Evolutionary conservation across 2,113 vertebrate species (phyloP).

Genomic region (Cavia porcellus): DNA sequence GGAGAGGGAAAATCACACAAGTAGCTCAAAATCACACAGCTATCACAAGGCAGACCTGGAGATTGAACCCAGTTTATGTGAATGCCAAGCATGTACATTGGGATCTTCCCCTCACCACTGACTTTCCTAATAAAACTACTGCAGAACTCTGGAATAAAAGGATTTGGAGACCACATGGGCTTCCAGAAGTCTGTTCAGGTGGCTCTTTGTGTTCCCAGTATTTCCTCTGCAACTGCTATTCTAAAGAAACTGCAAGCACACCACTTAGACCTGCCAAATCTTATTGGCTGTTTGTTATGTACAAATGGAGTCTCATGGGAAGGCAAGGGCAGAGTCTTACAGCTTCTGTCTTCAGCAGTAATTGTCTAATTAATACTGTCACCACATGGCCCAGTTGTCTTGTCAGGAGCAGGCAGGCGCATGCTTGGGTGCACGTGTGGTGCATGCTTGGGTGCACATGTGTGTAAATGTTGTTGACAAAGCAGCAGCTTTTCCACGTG

Average conservation of each 20-base stretch:
- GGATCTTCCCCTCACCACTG: not conserved
- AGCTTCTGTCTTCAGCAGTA: constrained; percentile 45
- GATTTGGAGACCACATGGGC: not conserved
- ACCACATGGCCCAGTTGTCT: constrained; percentile 39
- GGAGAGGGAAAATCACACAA: not conserved
- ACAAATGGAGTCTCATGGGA: not conserved
- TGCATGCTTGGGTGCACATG: not conserved
- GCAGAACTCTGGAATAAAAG: not conserved
- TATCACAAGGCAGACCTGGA: not conserved
- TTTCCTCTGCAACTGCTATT: not conserved
- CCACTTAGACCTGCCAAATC: not conserved
- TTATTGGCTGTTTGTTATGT: not conserved
- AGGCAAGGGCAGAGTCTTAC: constrained; percentile 36
- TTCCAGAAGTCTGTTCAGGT: not conserved
- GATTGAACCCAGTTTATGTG: not conserved
- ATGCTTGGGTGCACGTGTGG: not conserved
- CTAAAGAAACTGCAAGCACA: not conserved
- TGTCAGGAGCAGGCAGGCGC: constrained; percentile 45
- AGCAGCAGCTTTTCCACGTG: constrained; percentile 51
- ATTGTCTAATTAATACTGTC: constrained; percentile 61
- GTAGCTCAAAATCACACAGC: not conserved
- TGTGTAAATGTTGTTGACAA: constrained; percentile 13
- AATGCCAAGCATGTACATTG: not conserved
- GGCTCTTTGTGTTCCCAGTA: not conserved
- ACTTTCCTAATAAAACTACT: not conserved